Conservation (phyloP, 2,797 vertebrate genomes). For the Choloepus didactylus region DNA sequence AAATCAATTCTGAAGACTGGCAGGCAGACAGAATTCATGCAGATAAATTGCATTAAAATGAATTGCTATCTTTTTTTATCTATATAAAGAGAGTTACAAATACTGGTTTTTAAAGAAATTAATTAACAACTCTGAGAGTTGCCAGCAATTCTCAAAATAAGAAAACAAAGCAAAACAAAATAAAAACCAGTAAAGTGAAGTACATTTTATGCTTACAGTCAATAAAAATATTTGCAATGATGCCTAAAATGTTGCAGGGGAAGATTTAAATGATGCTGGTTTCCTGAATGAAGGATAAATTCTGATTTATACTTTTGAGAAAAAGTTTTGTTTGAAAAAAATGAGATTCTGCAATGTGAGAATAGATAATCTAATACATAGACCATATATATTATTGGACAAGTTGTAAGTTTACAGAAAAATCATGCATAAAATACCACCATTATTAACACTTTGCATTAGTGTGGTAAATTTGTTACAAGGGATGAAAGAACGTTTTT, state of each 20-base stretch:
- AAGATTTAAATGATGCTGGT: not conserved
- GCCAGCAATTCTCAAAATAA: not conserved
- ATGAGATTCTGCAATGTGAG: not conserved
- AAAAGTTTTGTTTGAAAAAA: not conserved
- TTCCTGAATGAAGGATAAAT: slow-evolving; percentile 29
- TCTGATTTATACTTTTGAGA: not conserved
- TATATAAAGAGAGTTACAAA: not conserved
- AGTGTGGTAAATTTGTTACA: too few relatives aligned
- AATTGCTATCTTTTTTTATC: not conserved
- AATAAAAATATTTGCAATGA: not conserved
- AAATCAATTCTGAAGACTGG: slow-evolving; percentile 23
- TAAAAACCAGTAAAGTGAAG: not conserved
- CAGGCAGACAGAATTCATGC: not conserved
- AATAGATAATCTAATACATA: not conserved
- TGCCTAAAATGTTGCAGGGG: not conserved
- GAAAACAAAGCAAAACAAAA: not conserved
- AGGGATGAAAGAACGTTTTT: too few relatives aligned
- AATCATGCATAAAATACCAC: too few relatives aligned
- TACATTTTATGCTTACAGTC: slow-evolving; percentile 1
- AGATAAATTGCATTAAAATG: slow-evolving; percentile 3
- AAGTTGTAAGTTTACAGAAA: too few relatives aligned
- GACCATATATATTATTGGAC: not conserved
- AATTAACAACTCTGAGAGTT: not conserved
- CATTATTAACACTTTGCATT: too few relatives aligned
- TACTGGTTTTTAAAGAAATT: not conserved